Conservation (phyloP, 2,113 vertebrate species). For the Silurus glanis region DNA sequence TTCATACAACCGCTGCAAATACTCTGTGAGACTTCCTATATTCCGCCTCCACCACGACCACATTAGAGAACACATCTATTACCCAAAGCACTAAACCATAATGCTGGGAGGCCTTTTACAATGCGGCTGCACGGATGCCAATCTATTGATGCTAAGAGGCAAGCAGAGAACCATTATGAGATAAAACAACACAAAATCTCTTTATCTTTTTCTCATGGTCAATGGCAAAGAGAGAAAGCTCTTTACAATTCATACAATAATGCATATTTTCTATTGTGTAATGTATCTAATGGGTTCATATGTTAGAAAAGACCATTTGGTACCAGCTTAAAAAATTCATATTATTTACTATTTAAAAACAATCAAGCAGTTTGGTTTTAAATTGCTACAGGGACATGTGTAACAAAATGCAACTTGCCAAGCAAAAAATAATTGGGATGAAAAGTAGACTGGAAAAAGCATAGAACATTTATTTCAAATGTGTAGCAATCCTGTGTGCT, state of each 20-base stretch:
- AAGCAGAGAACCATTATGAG: constrained; percentile 34
- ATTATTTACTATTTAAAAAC: not conserved
- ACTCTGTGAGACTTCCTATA: constrained; percentile 42
- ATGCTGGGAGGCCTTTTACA: constrained; percentile 39
- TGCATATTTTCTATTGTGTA: not conserved
- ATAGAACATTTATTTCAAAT: not conserved
- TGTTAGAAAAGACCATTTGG: not conserved
- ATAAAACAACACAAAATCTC: constrained; percentile 45
- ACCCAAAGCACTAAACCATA: constrained; percentile 49
- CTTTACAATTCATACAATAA: constrained; percentile 19
- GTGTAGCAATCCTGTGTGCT: not conserved
- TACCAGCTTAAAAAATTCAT: not conserved
- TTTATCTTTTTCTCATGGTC: constrained; percentile 17
- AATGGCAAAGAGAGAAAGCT: constrained; percentile 8
- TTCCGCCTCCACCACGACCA: constrained; percentile 49
- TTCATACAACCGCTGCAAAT: constrained; percentile 58
- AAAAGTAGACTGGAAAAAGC: not conserved
- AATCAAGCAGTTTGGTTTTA: not conserved
- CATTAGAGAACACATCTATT: constrained; percentile 72
- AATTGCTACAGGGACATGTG: not conserved
- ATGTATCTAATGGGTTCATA: not conserved
- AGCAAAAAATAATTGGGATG: not conserved
- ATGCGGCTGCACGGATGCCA: constrained; percentile 35
- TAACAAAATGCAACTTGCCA: not conserved
- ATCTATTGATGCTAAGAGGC: constrained; percentile 37